Percentiles rank a stretch among this genome's conserved stretches.
These are phyloP conservation scores for Aelia acuminata DNA, from an alignment of 2,888 invertebrate genomes.

Conservation along the genomic window DNA sequence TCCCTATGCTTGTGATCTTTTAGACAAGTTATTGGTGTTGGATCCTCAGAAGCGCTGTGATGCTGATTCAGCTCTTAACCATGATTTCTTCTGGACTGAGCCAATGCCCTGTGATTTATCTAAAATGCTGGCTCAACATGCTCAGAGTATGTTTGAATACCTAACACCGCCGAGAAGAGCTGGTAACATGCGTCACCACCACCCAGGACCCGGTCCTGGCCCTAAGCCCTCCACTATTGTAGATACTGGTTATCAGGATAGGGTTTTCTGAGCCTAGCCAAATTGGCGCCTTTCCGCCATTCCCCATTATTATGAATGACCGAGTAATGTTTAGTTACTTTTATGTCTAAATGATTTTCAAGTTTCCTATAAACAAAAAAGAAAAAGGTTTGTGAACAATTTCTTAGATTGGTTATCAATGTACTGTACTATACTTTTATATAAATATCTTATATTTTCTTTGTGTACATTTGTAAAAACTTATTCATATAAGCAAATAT, in stretches of 20 bases:
- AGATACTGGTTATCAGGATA: conserved; percentile 89
- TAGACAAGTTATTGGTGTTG: conserved; percentile 91
- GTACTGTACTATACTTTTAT: background rate
- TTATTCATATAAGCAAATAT: background rate
- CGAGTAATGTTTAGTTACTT: background rate
- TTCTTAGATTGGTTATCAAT: background rate
- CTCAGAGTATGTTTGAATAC: conserved; percentile 95
- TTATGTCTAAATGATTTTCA: background rate
- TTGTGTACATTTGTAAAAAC: background rate
- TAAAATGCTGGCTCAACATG: conserved; percentile 92
- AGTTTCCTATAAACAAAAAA: background rate
- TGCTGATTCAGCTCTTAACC: conserved; percentile 93
- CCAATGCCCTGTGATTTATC: conserved; percentile 94
- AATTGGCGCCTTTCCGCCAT: conserved; percentile 6
- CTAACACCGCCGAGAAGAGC: conserved; percentile 83
- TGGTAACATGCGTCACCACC: conserved; percentile 79
- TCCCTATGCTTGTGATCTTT: conserved; percentile 90
- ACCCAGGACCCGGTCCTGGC: conserved; percentile 68
- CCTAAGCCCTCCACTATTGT: conserved; percentile 71
- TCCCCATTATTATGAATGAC: background rate
- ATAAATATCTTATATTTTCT: background rate
- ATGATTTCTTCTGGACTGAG: conserved; percentile 98
- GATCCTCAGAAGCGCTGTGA: conserved; percentile 92
- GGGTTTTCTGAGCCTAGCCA: conserved; percentile 77
- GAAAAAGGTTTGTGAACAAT: background rate